Evolutionary conservation across 2,797 vertebrate species (phyloP).

Genomic region (Octomys mimax): DNA sequence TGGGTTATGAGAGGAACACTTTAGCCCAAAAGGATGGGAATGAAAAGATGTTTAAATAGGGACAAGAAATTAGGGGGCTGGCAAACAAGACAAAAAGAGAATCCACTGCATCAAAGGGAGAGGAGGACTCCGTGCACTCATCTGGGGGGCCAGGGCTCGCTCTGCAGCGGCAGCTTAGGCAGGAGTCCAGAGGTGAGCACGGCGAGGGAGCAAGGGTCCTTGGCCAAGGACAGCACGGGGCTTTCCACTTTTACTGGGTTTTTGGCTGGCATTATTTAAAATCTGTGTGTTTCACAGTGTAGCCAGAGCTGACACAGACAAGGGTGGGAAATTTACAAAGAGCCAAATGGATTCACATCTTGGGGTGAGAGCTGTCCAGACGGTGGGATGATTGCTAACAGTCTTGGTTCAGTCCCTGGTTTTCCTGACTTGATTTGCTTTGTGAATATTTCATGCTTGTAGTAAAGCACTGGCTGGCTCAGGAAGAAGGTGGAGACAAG

Average conservation of each 20-base stretch:
- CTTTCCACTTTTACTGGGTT: not conserved
- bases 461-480: not conserved
- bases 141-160: not conserved
- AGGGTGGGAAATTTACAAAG: not conserved
- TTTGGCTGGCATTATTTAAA: not conserved
- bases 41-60: not conserved
- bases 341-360: not conserved
- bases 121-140: not conserved
- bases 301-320: not conserved
- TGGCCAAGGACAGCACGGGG: not conserved
- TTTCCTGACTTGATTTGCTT: conserved; percentile 40
- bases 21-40: not conserved
- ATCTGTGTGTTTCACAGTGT: not conserved
- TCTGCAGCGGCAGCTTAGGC: not conserved
- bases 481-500: not conserved
- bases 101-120: not conserved
- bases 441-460: not conserved
- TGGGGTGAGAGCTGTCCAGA: not conserved
- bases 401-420: not conserved
- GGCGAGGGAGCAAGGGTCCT: too few species aligned
- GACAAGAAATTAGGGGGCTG: not conserved
- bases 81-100: not conserved
- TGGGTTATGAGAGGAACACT: not conserved
- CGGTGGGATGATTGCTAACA: not conserved
- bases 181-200: not conserved